Base-by-base conservation (phyloP, 2,888 invertebrate genomes). In the Drosophila meridiana region DNA sequence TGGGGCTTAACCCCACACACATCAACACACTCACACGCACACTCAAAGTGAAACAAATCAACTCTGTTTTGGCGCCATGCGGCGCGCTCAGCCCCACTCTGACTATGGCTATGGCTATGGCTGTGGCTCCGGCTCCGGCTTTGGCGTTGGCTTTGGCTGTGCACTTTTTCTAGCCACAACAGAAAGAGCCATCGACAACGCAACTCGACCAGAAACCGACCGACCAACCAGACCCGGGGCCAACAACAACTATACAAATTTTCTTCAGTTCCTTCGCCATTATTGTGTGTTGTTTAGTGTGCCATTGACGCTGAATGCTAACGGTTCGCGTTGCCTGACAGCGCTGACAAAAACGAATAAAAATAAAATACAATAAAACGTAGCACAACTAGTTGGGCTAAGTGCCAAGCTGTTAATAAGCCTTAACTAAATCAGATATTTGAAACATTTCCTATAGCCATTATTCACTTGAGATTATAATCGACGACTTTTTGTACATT, bases 41-140 rank as follows among this genome's bases (percentile, higher is more conserved):
- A 75, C 84, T 71, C 58, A 58, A 75, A 80, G 73, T 69, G 68
- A 82, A 89, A 73, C 84, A 89, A 86, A 87, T 89, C 87, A 81
- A 87, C 90, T 90, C 86, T 82, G 86, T 85, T 89, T 85, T 85
- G 90, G 90, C 85, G 90, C 85, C 85, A 87, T 73, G 86, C 78
- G 73, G 78, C 68, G 69, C 58, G 69, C 58, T 60, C 53, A 34
- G 47, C 57, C 63, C 58, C 34, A 30, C 53, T 28, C 55, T 40
- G 14, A 26, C 60, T 50, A n/a, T 56, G 47, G 64, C 63, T 63
- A 28, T 34, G 8, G n/a, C 43, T 52, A 20, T 42, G 40, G 11
- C 60, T 32, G 7, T 53, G 43, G 30, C 55, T 63, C 0, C 20
- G 36, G 47, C 36, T 48, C 1, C 20, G 26, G 68, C 48, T 40